phyloP scores from a whole-genome alignment of 1,140 invertebrate genomes.

The Orius insidiosus region DNA sequence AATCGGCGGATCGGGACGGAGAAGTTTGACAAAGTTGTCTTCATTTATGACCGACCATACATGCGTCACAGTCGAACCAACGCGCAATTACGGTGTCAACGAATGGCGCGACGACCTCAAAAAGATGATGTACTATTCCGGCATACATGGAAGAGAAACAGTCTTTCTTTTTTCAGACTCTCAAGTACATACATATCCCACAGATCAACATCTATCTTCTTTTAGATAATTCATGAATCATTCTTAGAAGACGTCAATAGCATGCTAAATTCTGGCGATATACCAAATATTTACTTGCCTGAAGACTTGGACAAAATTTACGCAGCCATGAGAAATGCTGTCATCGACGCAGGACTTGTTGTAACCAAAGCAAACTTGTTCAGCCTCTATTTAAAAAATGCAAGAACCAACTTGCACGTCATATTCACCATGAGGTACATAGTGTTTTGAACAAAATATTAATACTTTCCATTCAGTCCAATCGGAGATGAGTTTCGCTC shows the following conservation, averaged over 20 bases:
- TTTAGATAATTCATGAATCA: constrained; percentile 40
- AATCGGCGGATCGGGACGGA: constrained; percentile 48
- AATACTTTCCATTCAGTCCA: too few relatives aligned
- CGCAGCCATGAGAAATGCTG: constrained; percentile 38
- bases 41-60: constrained; percentile 39
- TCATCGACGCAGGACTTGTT: constrained; percentile 40
- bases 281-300: constrained; percentile 43
- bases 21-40: constrained; percentile 43
- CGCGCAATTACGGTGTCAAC: constrained; percentile 27
- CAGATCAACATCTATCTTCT: background rate
- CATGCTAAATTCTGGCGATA: constrained; percentile 47
- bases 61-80: constrained; percentile 37
- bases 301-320: constrained; percentile 47
- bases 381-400: constrained; percentile 42
- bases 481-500: constrained; percentile 47
- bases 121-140: constrained; percentile 36
- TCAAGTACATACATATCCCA: too few relatives aligned
- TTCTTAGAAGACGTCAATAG: constrained; percentile 54
- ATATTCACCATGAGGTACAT: constrained; percentile 49
- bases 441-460: too few relatives aligned
- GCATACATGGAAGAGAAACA: constrained; percentile 32
- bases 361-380: constrained; percentile 59
- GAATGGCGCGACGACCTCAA: constrained; percentile 51
- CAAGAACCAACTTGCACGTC: constrained; percentile 41
- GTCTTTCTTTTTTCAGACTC: constrained; percentile 52